phyloP scores from a whole-genome alignment of 2,888 invertebrate genomes.

The Coleophora deauratella region DNA sequence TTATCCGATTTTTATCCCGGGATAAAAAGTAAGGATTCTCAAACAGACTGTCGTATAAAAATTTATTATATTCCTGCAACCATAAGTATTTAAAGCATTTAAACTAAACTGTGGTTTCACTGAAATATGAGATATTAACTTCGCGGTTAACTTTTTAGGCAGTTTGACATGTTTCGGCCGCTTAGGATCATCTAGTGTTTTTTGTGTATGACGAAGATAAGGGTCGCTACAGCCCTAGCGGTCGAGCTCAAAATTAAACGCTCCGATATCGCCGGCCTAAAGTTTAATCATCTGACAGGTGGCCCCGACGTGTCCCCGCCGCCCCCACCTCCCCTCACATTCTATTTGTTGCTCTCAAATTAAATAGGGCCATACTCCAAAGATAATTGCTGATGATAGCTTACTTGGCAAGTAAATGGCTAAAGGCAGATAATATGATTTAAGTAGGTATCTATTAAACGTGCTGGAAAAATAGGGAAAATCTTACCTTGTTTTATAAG shows the following conservation, averaged over 20 bases:
- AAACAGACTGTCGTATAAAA: too few species aligned
- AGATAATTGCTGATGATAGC: slow-evolving; percentile 12
- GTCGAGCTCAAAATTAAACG: slow-evolving; percentile 37
- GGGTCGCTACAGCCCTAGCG: slow-evolving; percentile 22
- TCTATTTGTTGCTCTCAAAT: slow-evolving; percentile 50
- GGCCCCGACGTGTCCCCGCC: slow-evolving; percentile 36
- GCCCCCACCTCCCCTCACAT: slow-evolving; percentile 23
- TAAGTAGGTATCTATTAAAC: too few species aligned
- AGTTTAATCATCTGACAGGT: slow-evolving; percentile 64
- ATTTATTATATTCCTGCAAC: too few species aligned
- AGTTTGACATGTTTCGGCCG: too few species aligned
- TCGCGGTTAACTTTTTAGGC: neutral
- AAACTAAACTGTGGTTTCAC: too few species aligned
- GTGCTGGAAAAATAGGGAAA: too few species aligned
- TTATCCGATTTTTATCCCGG: too few species aligned
- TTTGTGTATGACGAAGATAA: slow-evolving; percentile 1
- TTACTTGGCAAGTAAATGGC: too few species aligned
- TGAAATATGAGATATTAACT: neutral
- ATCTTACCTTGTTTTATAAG: too few species aligned
- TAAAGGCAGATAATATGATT: too few species aligned
- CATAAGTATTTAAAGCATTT: too few species aligned
- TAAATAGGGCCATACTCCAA: slow-evolving; percentile 18
- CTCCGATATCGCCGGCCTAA: slow-evolving; percentile 34
- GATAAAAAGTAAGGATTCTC: too few species aligned
- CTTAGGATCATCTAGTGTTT: neutral